phyloP scores from a whole-genome alignment of 2,113 vertebrate species.

The Anoura caudifer region DNA sequence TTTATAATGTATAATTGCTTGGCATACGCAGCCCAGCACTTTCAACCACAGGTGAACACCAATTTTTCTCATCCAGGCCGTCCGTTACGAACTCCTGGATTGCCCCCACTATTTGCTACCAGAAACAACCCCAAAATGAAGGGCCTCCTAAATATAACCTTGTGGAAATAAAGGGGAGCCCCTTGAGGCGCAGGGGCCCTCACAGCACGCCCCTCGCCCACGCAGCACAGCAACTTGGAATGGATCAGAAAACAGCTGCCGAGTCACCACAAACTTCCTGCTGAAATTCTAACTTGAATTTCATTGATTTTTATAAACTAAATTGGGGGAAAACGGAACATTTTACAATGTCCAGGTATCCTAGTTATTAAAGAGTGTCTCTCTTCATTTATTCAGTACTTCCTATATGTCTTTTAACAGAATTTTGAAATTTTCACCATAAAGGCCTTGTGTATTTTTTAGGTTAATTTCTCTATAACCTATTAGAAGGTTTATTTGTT shows the following conservation, averaged over 20 bases:
- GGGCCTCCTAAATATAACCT: neutral
- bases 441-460: neutral
- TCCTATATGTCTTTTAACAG: neutral
- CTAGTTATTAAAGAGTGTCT: neutral
- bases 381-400: neutral
- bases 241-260: neutral
- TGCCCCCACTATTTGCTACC: neutral
- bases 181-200: neutral
- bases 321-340: neutral
- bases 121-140: constrained; percentile 4
- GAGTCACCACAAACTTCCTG: neutral
- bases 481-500: neutral
- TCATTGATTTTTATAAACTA: neutral
- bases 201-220: neutral
- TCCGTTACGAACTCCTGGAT: neutral
- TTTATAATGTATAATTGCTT: neutral
- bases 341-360: neutral
- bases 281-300: neutral
- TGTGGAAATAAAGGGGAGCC: neutral
- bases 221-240: neutral
- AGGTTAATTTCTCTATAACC: neutral
- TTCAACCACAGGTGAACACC: neutral
- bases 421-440: neutral
- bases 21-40: neutral
- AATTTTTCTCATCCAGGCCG: neutral